Percentiles rank a stretch among this genome's conserved stretches.
phyloP scores from a whole-genome alignment of 2,888 invertebrate species.

The Rapana venosa region DNA sequence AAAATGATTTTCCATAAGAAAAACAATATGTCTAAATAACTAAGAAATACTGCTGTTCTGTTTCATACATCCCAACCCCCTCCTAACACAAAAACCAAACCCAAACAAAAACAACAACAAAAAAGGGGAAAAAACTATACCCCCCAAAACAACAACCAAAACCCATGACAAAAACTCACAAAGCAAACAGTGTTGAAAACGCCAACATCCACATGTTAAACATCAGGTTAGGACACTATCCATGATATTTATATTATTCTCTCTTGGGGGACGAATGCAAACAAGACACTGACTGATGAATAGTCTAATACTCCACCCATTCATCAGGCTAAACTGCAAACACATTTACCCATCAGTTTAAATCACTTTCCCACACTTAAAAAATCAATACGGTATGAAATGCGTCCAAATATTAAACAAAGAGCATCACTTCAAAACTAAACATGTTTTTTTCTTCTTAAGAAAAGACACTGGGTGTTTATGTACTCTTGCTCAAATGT shows the following conservation, averaged over 20 bases:
- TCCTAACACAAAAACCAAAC: background rate
- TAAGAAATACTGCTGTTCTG: too few relatives aligned
- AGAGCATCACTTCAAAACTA: too few relatives aligned
- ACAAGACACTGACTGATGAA: slow-evolving; percentile 15
- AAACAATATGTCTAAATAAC: background rate
- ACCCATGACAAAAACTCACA: background rate
- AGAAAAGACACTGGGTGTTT: too few relatives aligned
- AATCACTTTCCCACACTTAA: too few relatives aligned
- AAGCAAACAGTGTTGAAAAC: background rate
- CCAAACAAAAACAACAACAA: background rate
- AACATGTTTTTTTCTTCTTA: too few relatives aligned
- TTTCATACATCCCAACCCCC: background rate
- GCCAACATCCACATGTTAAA: too few relatives aligned
- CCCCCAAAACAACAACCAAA: background rate
- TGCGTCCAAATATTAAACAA: too few relatives aligned
- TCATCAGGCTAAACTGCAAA: too few relatives aligned
- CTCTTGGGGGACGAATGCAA: background rate
- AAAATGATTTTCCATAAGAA: background rate
- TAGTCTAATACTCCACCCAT: too few relatives aligned
- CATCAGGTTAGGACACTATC: background rate
- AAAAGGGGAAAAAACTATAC: background rate
- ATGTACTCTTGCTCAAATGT: too few relatives aligned
- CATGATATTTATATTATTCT: slow-evolving; percentile 11
- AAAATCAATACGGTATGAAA: too few relatives aligned
- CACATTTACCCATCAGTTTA: too few relatives aligned